Conservation (phyloP, 2,797 vertebrate species). For the Netta rufina region DNA sequence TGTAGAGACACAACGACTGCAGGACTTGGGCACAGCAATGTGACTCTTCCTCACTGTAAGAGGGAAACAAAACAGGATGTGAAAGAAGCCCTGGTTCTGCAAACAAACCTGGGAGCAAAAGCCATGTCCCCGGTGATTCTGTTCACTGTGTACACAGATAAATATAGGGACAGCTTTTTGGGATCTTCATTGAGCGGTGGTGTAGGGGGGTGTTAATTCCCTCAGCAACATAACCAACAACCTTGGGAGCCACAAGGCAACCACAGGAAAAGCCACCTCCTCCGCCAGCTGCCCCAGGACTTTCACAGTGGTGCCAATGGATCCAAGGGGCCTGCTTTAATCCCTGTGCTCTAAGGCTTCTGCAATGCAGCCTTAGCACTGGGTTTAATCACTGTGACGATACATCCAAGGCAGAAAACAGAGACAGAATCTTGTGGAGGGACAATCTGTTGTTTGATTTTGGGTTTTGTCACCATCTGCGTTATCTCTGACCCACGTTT, state of each 20-base stretch:
- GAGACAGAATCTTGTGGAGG: not conserved
- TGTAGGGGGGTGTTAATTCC: not conserved
- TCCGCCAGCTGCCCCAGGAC: not conserved
- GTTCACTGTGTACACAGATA: slow-evolving; percentile 12
- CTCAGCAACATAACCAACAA: slow-evolving; percentile 3
- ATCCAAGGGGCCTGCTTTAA: not conserved
- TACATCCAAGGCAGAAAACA: not conserved
- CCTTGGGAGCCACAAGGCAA: not conserved
- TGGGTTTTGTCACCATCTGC: fast-evolving
- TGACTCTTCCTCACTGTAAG: slow-evolving; percentile 9
- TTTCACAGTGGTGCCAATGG: not conserved
- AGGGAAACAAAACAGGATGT: slow-evolving; percentile 43
- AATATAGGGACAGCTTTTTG: slow-evolving; percentile 60
- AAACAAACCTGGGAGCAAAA: slow-evolving; percentile 34
- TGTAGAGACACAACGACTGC: not conserved
- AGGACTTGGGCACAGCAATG: not conserved
- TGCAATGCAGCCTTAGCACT: not conserved
- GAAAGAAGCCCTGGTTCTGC: slow-evolving; percentile 18
- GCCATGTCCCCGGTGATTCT: not conserved
- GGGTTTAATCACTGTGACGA: not conserved
- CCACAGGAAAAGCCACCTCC: not conserved
- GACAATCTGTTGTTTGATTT: not conserved
- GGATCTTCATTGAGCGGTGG: not conserved
- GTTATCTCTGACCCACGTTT: not conserved
- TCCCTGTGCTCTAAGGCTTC: not conserved